These are phyloP conservation scores for Clostera curtula DNA, from an alignment of 2,888 invertebrate genomes.

Conservation along the genomic window DNA sequence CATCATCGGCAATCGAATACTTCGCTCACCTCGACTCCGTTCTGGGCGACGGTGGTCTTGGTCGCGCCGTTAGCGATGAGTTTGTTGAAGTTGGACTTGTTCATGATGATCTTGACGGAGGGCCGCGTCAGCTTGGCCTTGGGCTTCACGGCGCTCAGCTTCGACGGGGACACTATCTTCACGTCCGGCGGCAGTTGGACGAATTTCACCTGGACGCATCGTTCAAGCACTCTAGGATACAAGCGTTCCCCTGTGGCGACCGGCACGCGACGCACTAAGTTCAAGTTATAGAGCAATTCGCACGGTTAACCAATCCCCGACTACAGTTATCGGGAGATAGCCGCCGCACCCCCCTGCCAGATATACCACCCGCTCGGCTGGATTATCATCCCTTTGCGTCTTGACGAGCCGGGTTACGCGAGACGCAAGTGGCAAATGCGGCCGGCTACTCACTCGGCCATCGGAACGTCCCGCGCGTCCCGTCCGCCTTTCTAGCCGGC, in stretches of 20 bases:
- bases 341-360: too few relatives aligned
- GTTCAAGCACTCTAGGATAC: background rate
- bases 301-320: too few relatives aligned
- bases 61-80: slow-evolving; percentile 30
- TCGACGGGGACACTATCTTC: slow-evolving; percentile 22
- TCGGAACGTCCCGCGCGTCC: too few relatives aligned
- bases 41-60: slow-evolving; percentile 2
- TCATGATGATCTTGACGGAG: slow-evolving; percentile 64
- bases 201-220: slow-evolving; percentile 34
- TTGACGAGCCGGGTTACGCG: too few relatives aligned
- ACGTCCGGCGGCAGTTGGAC: slow-evolving; percentile 34
- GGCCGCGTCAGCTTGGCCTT: slow-evolving; percentile 23
- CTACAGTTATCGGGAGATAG: too few relatives aligned
- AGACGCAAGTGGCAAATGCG: too few relatives aligned
- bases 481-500: too few relatives aligned
- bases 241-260: background rate
- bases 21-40: slow-evolving; percentile 4
- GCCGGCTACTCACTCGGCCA: too few relatives aligned
- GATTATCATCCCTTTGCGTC: too few relatives aligned
- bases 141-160: slow-evolving; percentile 14
- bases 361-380: too few relatives aligned
- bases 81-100: slow-evolving; percentile 46
- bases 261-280: too few relatives aligned
- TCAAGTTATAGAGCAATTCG: too few relatives aligned
- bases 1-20: background rate